Evolutionary conservation across 1,140 invertebrate genomes (phyloP), one percentile per base, ranked within the genome.

Genomic region (Dendroctonus ponderosae): DNA sequence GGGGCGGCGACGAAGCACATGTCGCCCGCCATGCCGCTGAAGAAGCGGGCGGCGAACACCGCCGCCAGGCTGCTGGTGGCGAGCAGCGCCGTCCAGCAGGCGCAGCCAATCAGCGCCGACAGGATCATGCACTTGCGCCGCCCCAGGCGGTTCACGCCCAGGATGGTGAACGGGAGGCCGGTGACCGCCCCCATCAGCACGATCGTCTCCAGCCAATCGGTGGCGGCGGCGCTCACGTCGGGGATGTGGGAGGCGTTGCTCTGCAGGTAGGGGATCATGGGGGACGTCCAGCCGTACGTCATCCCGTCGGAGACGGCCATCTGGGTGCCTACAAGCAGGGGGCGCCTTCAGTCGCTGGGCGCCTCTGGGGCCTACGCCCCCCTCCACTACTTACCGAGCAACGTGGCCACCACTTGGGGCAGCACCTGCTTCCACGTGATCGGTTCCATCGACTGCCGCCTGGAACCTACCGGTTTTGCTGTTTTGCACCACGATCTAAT

Each of bases 141-240:
- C 3, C 89, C 89, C 37, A 85, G 66, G 70, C 79, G 82, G 70
- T 89, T 86, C 2, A 88, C 80, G 7, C 83, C 61, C 37, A 61
- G 51, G 8, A 80, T 66, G 49, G 80, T 81, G 7, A 84, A 80
- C 3, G 84, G 76, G 0, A 85, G 84, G 2, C 85, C 85, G 0
- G 80, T 67, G 49, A 87, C 79, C 0, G 83, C 86, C 0, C 86
- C 85, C n/a, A 89, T 74, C 0, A 84, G 82, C 40, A 84, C 75
- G 1, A 88, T 67, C 0, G 85, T 85, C 6, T 84, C 81, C n/a
- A 88, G 77, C 86, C 85, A 88, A 0, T 85, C 84, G 9, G 76
- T 72, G 71, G 76, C 54, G 0, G 79, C 74, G 7, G 64, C 49
- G 0, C 68, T 75, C 7, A 70, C 59, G 14, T 67, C 3, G 26